Base-by-base conservation (phyloP, 2,113 vertebrate genomes). In the Grammomys surdaster region DNA sequence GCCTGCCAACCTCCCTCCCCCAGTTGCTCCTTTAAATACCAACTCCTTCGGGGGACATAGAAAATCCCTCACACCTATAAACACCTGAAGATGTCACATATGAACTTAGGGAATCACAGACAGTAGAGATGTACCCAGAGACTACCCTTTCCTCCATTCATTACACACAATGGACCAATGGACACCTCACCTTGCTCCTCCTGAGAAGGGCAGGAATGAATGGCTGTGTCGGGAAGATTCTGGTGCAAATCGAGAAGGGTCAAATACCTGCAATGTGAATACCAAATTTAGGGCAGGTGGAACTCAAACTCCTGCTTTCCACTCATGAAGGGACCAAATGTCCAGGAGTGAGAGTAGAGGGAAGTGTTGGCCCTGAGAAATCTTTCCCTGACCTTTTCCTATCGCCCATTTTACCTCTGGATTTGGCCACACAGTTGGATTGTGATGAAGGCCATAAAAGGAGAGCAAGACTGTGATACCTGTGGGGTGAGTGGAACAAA, bases 201-300 rank as follows among this genome's bases (percentile, higher is more conserved):
- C 99, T 88, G 99, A 98, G 96, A 99, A 99, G 10, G 85, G 85
- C 43, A 99, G 97, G 93, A 98, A 99, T 0, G 99, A 98, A 82
- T 99, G 98, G 33, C 99, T 97, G 0, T 99, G 98, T 89, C 97
- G 93, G 16, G 89, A 95, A 19, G 98, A 96, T n/a, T 60, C 88
- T 0, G 98, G 98, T 17, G 98, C 98, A 98, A 99, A 88, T 77
- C 98, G 96, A 70, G 98, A 97, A 20, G 99, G 99, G 80, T 99
- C 98, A 96, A 98, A 99, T 5, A 98, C 98, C 99, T 99, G 84
- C 36, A 88, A 67, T 93, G 33, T 76, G 2, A 96, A 17, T 33
- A 88, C 17, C 9, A 10, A 75, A 56, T 6, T 2, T 78, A 85
- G 36, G 28, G 24, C 13, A 31, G 17, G 3, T 19, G 7, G 1